Evolutionary conservation across 2,113 vertebrate species (phyloP).

Genomic region (Ginglymostoma cirratum): DNA sequence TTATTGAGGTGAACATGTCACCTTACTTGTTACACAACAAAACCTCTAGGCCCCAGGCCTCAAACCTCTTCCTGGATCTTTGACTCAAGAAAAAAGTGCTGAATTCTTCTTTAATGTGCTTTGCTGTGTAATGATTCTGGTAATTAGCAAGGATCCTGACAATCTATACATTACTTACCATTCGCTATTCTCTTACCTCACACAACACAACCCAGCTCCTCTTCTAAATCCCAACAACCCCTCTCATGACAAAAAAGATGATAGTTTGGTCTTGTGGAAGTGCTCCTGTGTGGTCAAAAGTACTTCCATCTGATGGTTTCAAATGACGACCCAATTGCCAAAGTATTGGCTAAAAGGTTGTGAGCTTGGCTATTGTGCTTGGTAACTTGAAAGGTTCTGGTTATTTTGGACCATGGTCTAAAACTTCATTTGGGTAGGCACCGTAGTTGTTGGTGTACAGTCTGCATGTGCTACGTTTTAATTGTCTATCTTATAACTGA

Average conservation of each 20-base stretch:
- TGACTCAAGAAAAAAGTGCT: not conserved
- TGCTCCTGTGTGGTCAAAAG: not conserved
- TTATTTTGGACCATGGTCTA: not conserved
- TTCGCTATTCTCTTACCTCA: not conserved
- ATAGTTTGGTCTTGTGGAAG: not conserved
- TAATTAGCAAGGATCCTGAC: not conserved
- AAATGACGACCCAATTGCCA: not conserved
- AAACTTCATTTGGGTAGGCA: not conserved
- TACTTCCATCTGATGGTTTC: not conserved
- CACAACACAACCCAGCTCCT: not conserved
- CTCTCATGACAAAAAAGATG: not conserved
- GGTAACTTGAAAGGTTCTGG: not conserved
- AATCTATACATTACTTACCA: not conserved
- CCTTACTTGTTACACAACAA: not conserved
- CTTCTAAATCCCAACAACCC: too few relatives aligned
- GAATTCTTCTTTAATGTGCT: not conserved
- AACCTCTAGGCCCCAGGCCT: not conserved
- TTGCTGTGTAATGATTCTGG: not conserved
- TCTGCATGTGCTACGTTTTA: not conserved
- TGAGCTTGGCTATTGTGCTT: conserved; percentile 9
- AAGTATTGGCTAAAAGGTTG: not conserved
- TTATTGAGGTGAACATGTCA: not conserved
- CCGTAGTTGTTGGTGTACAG: not conserved
- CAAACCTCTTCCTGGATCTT: not conserved
- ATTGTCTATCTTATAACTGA: not conserved